Evolutionary conservation across 2,113 vertebrate species (phyloP).

Genomic region (Muntiacus muntjak): DNA sequence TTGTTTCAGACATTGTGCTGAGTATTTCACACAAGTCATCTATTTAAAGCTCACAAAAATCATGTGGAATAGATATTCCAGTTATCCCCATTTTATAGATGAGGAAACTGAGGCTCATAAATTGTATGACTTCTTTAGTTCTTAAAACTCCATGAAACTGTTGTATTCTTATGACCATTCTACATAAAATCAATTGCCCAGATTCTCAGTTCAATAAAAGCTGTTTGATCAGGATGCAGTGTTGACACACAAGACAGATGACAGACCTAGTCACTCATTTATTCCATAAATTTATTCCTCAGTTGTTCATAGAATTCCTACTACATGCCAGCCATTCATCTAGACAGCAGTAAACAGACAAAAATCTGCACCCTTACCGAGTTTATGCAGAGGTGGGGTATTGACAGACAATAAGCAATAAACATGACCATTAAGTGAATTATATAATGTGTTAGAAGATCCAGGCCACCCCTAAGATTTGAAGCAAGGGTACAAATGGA

Average conservation of each 20-base stretch:
- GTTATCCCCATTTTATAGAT: neutral
- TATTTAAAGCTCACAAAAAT: neutral
- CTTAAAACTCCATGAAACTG: neutral
- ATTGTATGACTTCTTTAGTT: neutral
- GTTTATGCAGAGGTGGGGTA: fast-evolving
- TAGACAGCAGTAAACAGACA: neutral
- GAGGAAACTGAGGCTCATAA: neutral
- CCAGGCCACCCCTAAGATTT: neutral
- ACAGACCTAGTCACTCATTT: neutral
- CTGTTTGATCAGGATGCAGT: neutral
- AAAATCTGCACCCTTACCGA: neutral
- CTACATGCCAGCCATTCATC: neutral
- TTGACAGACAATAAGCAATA: neutral
- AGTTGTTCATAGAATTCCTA: neutral
- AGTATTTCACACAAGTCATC: neutral
- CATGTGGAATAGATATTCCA: neutral
- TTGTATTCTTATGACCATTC: neutral
- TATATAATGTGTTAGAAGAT: neutral
- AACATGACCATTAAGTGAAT: neutral
- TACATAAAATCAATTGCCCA: neutral
- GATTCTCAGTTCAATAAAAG: neutral
- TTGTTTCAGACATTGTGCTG: neutral
- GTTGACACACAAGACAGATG: neutral
- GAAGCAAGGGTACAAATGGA: neutral
- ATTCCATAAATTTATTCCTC: neutral